Conservation (phyloP, 2,888 invertebrate genomes). For the Subacronicta megacephala region DNA sequence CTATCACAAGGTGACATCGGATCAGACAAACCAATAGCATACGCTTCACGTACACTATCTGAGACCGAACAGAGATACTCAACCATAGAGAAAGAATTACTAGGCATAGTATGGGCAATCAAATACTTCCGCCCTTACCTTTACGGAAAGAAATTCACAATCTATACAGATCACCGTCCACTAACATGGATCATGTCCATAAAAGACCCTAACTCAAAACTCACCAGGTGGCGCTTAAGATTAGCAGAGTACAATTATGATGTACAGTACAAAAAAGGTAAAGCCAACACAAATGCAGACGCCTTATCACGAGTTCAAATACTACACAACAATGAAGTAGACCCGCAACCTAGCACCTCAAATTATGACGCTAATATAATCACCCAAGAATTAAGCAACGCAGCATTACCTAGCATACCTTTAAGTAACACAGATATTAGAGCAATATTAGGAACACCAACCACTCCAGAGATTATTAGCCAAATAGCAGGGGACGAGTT, state of each 20-base stretch:
- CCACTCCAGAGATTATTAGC: background rate
- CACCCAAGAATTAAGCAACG: background rate
- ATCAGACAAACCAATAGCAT: slow-evolving; percentile 54
- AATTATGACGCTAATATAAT: background rate
- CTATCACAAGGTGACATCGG: slow-evolving; percentile 58
- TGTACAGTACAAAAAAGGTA: slow-evolving; percentile 56
- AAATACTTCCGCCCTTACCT: slow-evolving; percentile 69
- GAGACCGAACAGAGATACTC: slow-evolving; percentile 52
- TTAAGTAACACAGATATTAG: no score
- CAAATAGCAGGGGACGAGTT: no score
- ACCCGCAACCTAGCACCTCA: slow-evolving; percentile 15
- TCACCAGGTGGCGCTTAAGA: slow-evolving; percentile 67
- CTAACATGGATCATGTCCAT: slow-evolving; percentile 66
- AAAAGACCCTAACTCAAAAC: slow-evolving; percentile 69
- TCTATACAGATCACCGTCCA: slow-evolving; percentile 72
- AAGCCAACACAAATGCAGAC: slow-evolving; percentile 56
- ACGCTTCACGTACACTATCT: slow-evolving; percentile 53
- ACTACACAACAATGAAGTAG: slow-evolving; percentile 18
- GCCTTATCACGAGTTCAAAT: slow-evolving; percentile 54
- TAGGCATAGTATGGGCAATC: slow-evolving; percentile 65
- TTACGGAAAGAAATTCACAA: slow-evolving; percentile 66
- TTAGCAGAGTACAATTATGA: slow-evolving; percentile 57
- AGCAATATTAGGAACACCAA: slow-evolving; percentile 1
- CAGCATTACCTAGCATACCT: no score
- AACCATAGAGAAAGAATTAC: slow-evolving; percentile 67